Conservation (phyloP, 2,797 vertebrate species). For the Garrulus glandarius region DNA sequence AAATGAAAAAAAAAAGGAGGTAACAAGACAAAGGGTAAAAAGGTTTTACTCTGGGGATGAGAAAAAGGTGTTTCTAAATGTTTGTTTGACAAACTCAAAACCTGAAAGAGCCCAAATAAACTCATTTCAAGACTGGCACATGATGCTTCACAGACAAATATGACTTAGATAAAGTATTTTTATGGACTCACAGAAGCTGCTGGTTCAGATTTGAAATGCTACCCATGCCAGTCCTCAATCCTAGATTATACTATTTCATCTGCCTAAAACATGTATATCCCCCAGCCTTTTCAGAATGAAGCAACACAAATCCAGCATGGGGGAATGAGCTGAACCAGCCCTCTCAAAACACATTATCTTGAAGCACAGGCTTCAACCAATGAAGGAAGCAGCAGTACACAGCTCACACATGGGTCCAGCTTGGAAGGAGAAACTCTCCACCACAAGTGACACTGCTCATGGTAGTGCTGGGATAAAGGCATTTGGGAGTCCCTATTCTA, state of each 20-base stretch:
- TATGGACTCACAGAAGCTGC: not conserved
- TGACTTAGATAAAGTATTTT: not conserved
- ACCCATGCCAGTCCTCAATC: not conserved
- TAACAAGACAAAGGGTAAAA: not conserved
- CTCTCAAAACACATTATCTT: not conserved
- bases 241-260: not conserved
- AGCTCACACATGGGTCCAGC: not conserved
- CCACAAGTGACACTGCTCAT: not conserved
- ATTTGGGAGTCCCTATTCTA: not conserved
- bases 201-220: not conserved
- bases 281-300: not conserved
- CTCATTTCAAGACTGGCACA: not conserved
- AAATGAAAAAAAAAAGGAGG: not conserved
- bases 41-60: fast-evolving
- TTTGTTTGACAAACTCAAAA: not conserved
- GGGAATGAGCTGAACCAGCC: not conserved
- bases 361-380: not conserved
- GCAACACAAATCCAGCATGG: not conserved
- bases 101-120: not conserved
- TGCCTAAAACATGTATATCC: not conserved
- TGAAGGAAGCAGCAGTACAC: not conserved
- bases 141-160: not conserved
- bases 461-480: not conserved
- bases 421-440: not conserved
- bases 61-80: not conserved